phyloP scores from a whole-genome alignment of 2,888 invertebrate species.

The Epistrophe grossulariae region DNA sequence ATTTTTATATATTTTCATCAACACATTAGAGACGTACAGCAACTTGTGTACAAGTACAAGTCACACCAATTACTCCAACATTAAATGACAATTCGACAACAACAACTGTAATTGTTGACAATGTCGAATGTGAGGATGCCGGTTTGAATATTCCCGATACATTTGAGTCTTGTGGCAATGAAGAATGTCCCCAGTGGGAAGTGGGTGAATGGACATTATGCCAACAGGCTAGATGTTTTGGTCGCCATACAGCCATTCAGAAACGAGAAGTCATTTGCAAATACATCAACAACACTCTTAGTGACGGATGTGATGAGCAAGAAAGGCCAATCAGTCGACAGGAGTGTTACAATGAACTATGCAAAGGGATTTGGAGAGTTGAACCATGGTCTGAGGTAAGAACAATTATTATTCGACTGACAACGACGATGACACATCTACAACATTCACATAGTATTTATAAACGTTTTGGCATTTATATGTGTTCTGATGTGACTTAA shows the following conservation, averaged over 20 bases:
- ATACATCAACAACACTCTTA: slow-evolving; percentile 83
- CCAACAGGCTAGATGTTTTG: slow-evolving; percentile 89
- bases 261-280: slow-evolving; percentile 86
- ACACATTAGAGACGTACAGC: slow-evolving; percentile 79
- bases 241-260: slow-evolving; percentile 91
- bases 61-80: slow-evolving; percentile 47
- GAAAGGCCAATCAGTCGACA: slow-evolving; percentile 90
- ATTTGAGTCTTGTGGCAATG: slow-evolving; percentile 87
- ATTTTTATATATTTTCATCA: neutral
- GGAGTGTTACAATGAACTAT: slow-evolving; percentile 93
- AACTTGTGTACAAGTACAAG: slow-evolving; percentile 79
- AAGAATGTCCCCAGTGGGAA: slow-evolving; percentile 90
- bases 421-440: neutral
- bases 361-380: slow-evolving; percentile 95
- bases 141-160: slow-evolving; percentile 87
- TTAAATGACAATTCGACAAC: slow-evolving; percentile 84
- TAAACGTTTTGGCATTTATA: neutral
- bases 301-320: slow-evolving; percentile 87
- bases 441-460: neutral
- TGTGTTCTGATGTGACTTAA: slow-evolving; percentile 54
- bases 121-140: slow-evolving; percentile 88
- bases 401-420: neutral
- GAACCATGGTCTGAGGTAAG: slow-evolving; percentile 96
- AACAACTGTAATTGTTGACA: slow-evolving; percentile 86
- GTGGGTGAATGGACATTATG: slow-evolving; percentile 89